Evolutionary conservation across 1,140 invertebrate species (phyloP).

Genomic region (Diorhabda elongata): DNA sequence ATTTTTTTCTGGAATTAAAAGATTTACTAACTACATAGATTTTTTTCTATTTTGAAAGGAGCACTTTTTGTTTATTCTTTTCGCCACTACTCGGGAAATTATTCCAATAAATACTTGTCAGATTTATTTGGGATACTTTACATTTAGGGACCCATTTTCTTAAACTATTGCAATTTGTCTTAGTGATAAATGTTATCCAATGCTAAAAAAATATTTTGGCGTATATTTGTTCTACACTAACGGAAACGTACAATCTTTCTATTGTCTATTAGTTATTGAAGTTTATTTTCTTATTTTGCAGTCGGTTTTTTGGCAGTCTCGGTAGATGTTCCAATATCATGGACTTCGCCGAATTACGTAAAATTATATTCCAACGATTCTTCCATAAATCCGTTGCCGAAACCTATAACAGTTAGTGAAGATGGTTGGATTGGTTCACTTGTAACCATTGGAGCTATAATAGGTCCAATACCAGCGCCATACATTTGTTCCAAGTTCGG

Average conservation of each 20-base stretch:
- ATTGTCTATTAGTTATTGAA: not conserved
- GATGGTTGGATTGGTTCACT: slow-evolving; percentile 77
- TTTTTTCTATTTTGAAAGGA: too few species aligned
- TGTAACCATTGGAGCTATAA: slow-evolving; percentile 69
- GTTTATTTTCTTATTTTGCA: slow-evolving; percentile 40
- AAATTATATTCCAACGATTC: slow-evolving; percentile 46
- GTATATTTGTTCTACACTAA: too few species aligned
- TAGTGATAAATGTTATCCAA: too few species aligned
- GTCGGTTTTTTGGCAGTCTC: slow-evolving; percentile 61
- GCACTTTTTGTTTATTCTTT: too few species aligned
- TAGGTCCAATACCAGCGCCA: slow-evolving; percentile 49
- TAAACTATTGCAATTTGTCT: too few species aligned
- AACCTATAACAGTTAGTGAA: slow-evolving; percentile 49
- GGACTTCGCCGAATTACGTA: slow-evolving; percentile 64
- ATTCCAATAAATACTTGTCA: too few species aligned
- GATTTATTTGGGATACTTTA: too few species aligned
- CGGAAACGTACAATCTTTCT: not conserved
- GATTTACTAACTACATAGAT: too few species aligned
- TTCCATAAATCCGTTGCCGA: slow-evolving; percentile 35
- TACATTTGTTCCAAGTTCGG: slow-evolving; percentile 47
- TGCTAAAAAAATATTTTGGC: too few species aligned
- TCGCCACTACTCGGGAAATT: too few species aligned
- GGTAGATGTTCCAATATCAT: slow-evolving; percentile 61
- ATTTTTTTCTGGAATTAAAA: too few species aligned
- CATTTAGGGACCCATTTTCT: too few species aligned